Base-by-base conservation (phyloP, 2,113 vertebrate genomes). In the Charadrius vociferus region DNA sequence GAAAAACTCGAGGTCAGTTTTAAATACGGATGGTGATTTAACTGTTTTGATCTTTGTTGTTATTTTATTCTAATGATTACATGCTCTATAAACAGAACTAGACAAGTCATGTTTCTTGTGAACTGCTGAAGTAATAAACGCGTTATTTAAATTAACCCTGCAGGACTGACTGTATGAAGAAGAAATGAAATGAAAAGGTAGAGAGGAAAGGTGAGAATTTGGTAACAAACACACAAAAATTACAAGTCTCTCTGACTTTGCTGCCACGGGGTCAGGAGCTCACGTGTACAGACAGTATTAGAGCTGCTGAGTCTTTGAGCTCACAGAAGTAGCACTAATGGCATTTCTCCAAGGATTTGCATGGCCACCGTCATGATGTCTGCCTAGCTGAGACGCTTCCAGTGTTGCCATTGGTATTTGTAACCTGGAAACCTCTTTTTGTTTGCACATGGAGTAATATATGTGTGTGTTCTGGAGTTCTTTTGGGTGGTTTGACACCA, bases 1-100 rank as follows among this genome's bases (percentile, higher is more conserved):
- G 47, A 86, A 88, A 88, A 92, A 55, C 65, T 81, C 22, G 27
- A 75, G 93, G 90, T 92, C 92, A 94, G 62, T 72, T 72, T 95
- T 70, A 89, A 93, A 93, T 55, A 30, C 79, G 71, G 93, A 74
- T 5, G 58, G 86, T 36, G 58, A 89, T 71, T 82, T 82, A 70
- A 77, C 59, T 62, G 45, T 56, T 86, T 83, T 95, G 85, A 93
- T 94, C 90, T 84, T 53, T 90, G 86, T 71, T 91, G 81, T 94
- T 93, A 90, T 93, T 97, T 96, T 90, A 86, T 95, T 96, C 93
- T 93, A 95, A 95, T 93, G 83, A 86, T 94, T 94, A 95, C 68
- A 70, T 95, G 86, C 91, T 94, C 81, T 88, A 93, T 90, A 95
- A 97, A 95, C 82, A 94, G 75, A 96, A 72, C 50, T 14, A 85